Evolutionary conservation across 2,113 vertebrate species (phyloP).

Genomic region (Amblyornis subalaris): DNA sequence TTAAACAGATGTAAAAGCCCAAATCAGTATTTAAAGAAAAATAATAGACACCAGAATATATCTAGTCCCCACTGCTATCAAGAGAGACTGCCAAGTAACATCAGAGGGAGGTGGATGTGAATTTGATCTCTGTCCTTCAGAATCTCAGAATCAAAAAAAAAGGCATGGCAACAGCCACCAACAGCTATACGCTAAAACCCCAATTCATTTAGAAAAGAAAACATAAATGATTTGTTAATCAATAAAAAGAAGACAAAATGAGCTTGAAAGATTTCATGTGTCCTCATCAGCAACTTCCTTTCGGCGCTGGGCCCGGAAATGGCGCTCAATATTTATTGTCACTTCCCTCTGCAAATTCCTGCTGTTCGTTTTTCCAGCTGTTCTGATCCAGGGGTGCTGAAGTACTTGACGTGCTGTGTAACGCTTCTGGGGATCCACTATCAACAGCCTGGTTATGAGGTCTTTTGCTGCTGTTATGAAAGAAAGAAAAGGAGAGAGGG

Average conservation of each 20-base stretch:
- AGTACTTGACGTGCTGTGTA: slow-evolving; percentile 85
- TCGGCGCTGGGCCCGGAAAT: slow-evolving; percentile 55
- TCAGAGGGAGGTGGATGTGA: neutral
- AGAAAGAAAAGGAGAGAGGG: neutral
- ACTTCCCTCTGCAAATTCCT: slow-evolving; percentile 69
- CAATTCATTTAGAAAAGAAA: neutral
- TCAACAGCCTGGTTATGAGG: slow-evolving; percentile 84
- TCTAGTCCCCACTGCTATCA: neutral
- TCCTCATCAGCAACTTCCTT: neutral
- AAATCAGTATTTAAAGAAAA: neutral
- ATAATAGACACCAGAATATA: neutral
- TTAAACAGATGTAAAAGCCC: neutral
- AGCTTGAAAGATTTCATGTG: neutral
- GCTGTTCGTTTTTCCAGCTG: slow-evolving; percentile 59
- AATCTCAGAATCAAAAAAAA: neutral
- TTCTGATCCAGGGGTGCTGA: slow-evolving; percentile 87
- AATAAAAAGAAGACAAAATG: neutral
- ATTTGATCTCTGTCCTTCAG: neutral
- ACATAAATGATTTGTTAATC: neutral
- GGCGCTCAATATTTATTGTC: slow-evolving; percentile 62
- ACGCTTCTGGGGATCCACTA: slow-evolving; percentile 82
- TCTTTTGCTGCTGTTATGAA: slow-evolving; percentile 78
- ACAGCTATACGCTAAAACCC: neutral
- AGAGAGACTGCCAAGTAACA: neutral
- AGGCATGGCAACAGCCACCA: neutral